Evolutionary conservation across 2,888 invertebrate genomes (phyloP).

Genomic region (Pristionchus japonicus): DNA sequence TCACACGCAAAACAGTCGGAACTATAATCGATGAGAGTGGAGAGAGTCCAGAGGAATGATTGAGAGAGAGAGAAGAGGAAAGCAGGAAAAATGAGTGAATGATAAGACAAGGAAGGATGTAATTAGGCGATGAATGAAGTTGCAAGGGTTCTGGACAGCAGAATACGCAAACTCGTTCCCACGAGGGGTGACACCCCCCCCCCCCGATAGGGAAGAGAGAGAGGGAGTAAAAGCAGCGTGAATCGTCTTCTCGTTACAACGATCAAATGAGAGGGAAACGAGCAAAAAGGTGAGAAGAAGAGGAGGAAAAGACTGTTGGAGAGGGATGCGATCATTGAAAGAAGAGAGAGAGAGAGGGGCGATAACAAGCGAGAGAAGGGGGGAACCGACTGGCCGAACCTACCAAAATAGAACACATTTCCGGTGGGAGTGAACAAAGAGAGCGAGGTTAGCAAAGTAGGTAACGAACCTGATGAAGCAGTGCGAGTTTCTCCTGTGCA

Average conservation of each 20-base stretch:
- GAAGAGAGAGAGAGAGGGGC: background rate
- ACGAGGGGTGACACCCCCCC: background rate
- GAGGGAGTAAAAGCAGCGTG: slow-evolving; percentile 24
- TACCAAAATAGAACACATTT: background rate
- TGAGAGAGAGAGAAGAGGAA: background rate
- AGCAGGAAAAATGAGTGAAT: background rate
- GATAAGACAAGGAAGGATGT: background rate
- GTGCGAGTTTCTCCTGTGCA: background rate
- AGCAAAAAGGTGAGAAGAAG: slow-evolving; percentile 22
- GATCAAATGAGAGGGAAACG: slow-evolving; percentile 31
- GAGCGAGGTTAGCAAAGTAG: too few species aligned
- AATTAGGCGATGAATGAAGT: background rate
- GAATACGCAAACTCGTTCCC: background rate
- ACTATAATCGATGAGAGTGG: background rate
- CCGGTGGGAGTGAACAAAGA: background rate
- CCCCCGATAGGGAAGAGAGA: background rate
- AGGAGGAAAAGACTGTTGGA: background rate
- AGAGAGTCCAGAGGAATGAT: background rate
- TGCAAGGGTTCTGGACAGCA: background rate
- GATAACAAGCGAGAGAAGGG: background rate
- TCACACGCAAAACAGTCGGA: background rate
- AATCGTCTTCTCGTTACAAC: slow-evolving; percentile 1
- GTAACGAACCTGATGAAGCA: background rate
- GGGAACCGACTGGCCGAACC: background rate
- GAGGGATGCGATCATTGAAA: background rate